Evolutionary conservation across 2,113 vertebrate genomes (phyloP).

Genomic region (Pimephales promelas): DNA sequence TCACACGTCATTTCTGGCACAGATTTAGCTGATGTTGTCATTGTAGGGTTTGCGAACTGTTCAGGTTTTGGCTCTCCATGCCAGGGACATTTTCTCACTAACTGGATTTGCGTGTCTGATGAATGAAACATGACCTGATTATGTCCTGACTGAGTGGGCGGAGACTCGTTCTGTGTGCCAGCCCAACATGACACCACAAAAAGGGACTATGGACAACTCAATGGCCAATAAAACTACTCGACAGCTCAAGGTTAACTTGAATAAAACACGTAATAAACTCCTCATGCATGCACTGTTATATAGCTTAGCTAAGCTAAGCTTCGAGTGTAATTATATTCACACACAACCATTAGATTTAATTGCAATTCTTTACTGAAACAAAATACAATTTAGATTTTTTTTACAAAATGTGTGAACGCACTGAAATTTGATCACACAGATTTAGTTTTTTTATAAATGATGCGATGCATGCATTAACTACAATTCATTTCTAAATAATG

Average conservation of each 20-base stretch:
- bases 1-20: slow-evolving; percentile 2
- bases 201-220: not conserved
- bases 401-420: not conserved
- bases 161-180: not conserved
- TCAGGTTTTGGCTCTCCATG: not conserved
- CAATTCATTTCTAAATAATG: not conserved
- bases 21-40: not conserved
- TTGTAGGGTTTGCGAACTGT: not conserved
- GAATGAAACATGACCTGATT: slow-evolving; percentile 22
- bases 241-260: too few species aligned
- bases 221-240: not conserved
- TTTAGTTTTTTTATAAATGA: not conserved
- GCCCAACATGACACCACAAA: not conserved
- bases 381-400: not conserved
- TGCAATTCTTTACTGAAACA: not conserved
- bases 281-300: not conserved
- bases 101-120: slow-evolving; percentile 17
- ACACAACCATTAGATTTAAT: not conserved
- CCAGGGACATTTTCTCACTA: slow-evolving; percentile 5
- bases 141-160: not conserved
- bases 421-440: not conserved
- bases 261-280: not conserved
- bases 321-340: not conserved
- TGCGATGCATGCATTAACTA: not conserved
- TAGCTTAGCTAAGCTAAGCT: not conserved